Conservation (phyloP, 2,888 invertebrate species). For the Geotrupes spiniger region DNA sequence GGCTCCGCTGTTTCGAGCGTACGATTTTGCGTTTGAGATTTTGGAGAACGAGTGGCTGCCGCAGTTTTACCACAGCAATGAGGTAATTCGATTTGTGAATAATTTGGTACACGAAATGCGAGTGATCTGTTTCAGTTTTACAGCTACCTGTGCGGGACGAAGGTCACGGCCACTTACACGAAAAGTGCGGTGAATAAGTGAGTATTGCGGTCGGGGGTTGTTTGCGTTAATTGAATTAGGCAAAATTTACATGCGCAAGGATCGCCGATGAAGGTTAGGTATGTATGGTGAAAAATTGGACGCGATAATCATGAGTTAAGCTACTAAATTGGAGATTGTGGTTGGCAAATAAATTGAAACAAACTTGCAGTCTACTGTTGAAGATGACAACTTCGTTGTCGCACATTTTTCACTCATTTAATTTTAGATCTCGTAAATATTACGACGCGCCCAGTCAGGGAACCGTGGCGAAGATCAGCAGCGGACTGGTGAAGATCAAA, state of each 20-base stretch:
- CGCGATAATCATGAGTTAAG: too few relatives aligned
- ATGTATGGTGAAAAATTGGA: too few relatives aligned
- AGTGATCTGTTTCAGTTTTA: slow-evolving; percentile 62
- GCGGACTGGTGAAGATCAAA: slow-evolving; percentile 60
- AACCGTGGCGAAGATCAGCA: slow-evolving; percentile 54
- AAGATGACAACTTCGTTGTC: too few relatives aligned
- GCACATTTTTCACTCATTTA: too few relatives aligned
- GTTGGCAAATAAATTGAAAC: too few relatives aligned
- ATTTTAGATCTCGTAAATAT: slow-evolving; percentile 37
- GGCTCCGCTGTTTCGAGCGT: slow-evolving; percentile 74
- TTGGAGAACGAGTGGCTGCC: slow-evolving; percentile 74
- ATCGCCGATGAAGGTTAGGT: slow-evolving; percentile 42
- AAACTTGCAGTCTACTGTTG: too few relatives aligned
- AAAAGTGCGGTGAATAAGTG: slow-evolving; percentile 58
- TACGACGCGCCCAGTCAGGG: slow-evolving; percentile 38
- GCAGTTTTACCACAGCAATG: slow-evolving; percentile 77
- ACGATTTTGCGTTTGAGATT: slow-evolving; percentile 71
- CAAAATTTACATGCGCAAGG: slow-evolving; percentile 31
- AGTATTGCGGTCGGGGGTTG: slow-evolving; percentile 34
- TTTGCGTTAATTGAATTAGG: slow-evolving; percentile 22
- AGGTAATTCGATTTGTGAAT: slow-evolving; percentile 53
- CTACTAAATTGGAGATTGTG: too few relatives aligned
- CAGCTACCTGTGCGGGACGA: slow-evolving; percentile 65
- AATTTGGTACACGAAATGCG: neutral
- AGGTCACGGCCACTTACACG: slow-evolving; percentile 56